Evolutionary conservation across 2,797 vertebrate species (phyloP), one percentile per base, ranked within the genome.

Genomic region (Anabas testudineus): DNA sequence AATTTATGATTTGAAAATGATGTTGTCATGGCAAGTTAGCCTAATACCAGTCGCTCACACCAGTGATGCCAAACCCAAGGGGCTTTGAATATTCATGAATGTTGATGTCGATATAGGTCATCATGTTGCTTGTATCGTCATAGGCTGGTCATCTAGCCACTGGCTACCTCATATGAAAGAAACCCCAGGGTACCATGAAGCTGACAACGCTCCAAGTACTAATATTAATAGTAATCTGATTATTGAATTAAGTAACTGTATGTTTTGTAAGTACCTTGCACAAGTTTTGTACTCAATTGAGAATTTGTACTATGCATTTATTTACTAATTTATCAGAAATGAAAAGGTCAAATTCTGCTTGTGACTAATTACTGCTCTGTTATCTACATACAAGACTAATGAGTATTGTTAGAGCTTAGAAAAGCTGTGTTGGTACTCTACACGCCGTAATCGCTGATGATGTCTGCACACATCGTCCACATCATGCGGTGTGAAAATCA

Each of bases 1-100:
- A 71, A 84, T 89, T 82, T 78, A 68, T 78, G 60, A 86, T 84
- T 74, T 70, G 75, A 83, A 78, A 61, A 74, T 74, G 70, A 85
- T 83, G 86, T 81, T 83, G 74, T 81, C 61, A 39, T 84, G 75
- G 75, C 77, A 34, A 74, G 45, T 79, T 82, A 73, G 74, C 72
- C 78, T 61, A 62, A 76, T 56, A 68, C 70, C 70, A 76, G 77
- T 82, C 45, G 22, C 82, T 87, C 80, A 74, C 74, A 78, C 52
- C 57, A 55, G 28, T 14, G 55, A 71, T 67, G 71, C 80, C 84
- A 83, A 76, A 82, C 69, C 75, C 67, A 64, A 59, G 61, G 49
- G 67, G 45, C 37, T 30, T 53, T 72, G 56, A 87, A 83, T 83
- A 86, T 83, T 82, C 80, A 90, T 76, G 58, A 72, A 7, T 56